A percentile compares a stretch with the other conserved stretches of the same genome.
Evolutionary conservation across 2,888 invertebrate genomes (phyloP).

Genomic region (Drosophila vallismaia): DNA sequence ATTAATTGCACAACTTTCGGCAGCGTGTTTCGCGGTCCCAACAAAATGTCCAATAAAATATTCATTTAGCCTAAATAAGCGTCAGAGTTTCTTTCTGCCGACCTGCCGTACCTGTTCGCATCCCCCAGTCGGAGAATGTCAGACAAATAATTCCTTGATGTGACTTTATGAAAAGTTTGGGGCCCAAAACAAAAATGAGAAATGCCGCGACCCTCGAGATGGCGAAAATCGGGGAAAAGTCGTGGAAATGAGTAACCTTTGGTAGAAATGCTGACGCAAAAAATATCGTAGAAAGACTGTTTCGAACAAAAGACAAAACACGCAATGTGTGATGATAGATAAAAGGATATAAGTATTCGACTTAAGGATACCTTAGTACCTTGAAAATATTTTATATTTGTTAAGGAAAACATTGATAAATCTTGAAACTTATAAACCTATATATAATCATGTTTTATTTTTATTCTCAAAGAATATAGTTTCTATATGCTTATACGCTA

Average conservation of each 20-base stretch:
- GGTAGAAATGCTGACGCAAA: constrained; percentile 43
- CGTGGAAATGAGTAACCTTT: constrained; percentile 38
- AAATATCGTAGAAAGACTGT: constrained; percentile 48
- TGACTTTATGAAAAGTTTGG: constrained; percentile 61
- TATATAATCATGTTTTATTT: too few relatives aligned
- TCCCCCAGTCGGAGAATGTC: constrained; percentile 56
- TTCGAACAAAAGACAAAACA: constrained; percentile 69
- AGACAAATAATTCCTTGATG: constrained; percentile 71
- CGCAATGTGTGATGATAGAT: constrained; percentile 51
- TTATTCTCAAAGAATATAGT: background rate
- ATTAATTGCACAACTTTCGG: constrained; percentile 57
- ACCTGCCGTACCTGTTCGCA: constrained; percentile 19
- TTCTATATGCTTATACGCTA: background rate
- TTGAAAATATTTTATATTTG: too few relatives aligned
- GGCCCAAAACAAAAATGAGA: constrained; percentile 29
- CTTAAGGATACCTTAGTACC: constrained; percentile 13
- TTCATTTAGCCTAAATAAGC: constrained; percentile 67
- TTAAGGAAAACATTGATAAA: too few relatives aligned
- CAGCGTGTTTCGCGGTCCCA: constrained; percentile 36
- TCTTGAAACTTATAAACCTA: too few relatives aligned
- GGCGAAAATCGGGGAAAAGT: constrained; percentile 18
- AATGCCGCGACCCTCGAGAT: constrained; percentile 6
- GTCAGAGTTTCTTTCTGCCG: constrained; percentile 17
- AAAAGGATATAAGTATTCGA: constrained; percentile 4
- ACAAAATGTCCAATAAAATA: constrained; percentile 69